Evolutionary conservation across 2,888 invertebrate species (phyloP), one percentile per base, ranked within the genome.

Genomic region (Pristionchus fissidentatus): DNA sequence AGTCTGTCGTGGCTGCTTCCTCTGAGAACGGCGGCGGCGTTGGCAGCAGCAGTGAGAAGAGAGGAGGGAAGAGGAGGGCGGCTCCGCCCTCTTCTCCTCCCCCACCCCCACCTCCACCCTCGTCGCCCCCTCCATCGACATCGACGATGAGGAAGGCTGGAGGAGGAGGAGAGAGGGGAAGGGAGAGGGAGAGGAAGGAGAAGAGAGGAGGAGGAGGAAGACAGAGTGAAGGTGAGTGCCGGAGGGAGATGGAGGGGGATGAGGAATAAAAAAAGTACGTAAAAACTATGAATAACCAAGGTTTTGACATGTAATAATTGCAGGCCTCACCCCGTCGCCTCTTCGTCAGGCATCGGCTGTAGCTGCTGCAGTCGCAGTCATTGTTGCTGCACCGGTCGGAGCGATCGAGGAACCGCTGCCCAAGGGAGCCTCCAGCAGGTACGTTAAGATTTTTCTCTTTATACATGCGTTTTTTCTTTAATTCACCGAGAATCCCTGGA

Each of bases 371-470:
- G 66, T 7, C 38, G 70, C 26, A 22, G 70, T 41, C 22, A n/a
- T n/a, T 22, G 57, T 4, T 57, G 57, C 57, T n/a, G 57, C 57
- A n/a, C 22, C 26, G 57, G n/a, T 22, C 60, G 32, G 29, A 10
- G 60, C 60, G 10, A 35, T 70, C 7, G 70, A 32, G 3, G 70
- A 70, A 15, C 70, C 70, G 7, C 70, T 70, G 43, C 70, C 70
- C 70, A 70, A 41, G 41, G 70, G 70, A 43, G 70, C 70, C 3
- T 70, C 70, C 70, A 70, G 70, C 41, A 70, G 70, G 70, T 70
- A 70, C 41, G 70, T 38, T 70, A 43, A n/a, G n/a, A n/a, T n/a
- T n/a, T n/a, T n/a, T n/a, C n/a, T n/a, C n/a, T n/a, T n/a, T n/a
- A n/a, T n/a, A n/a, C n/a, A n/a, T n/a, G n/a, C n/a, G n/a, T n/a